A percentile compares a stretch with the other conserved stretches of the same genome.
Evolutionary conservation across 2,113 vertebrate genomes (phyloP).

Genomic region (Corythoichthys intestinalis): DNA sequence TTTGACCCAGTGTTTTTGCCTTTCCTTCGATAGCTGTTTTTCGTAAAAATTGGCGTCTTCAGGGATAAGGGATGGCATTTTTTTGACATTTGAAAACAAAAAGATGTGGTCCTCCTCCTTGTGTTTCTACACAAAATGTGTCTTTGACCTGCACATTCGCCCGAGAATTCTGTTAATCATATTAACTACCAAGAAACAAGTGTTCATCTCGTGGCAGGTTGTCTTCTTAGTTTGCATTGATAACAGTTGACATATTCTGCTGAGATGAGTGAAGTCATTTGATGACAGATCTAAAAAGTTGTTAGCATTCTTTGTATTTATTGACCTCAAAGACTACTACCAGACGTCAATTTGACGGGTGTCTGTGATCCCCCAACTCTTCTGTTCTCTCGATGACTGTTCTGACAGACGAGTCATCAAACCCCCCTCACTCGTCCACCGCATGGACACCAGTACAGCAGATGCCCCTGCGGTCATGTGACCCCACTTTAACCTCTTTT

Average conservation of each 20-base stretch:
- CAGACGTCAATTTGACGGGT: not conserved
- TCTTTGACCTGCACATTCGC: too few relatives aligned
- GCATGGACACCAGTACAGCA: not conserved
- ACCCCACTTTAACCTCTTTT: conserved; percentile 54
- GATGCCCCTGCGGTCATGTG: conserved; percentile 31
- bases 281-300: not conserved
- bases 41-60: too few relatives aligned
- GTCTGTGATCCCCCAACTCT: conserved; percentile 8
- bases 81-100: too few relatives aligned
- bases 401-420: conserved; percentile 40
- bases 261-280: not conserved
- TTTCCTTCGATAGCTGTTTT: too few relatives aligned
- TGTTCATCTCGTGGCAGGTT: not conserved
- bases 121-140: too few relatives aligned
- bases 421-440: not conserved
- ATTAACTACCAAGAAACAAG: too few relatives aligned
- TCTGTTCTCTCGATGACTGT: conserved; percentile 8
- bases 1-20: too few relatives aligned
- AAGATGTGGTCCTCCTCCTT: too few relatives aligned
- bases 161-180: too few relatives aligned
- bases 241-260: not conserved
- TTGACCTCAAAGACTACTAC: not conserved
- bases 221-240: not conserved
- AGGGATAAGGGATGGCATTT: too few relatives aligned
- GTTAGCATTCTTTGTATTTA: not conserved